Base-by-base conservation (phyloP, 1,140 invertebrate genomes). In the Trichoplusia ni region DNA sequence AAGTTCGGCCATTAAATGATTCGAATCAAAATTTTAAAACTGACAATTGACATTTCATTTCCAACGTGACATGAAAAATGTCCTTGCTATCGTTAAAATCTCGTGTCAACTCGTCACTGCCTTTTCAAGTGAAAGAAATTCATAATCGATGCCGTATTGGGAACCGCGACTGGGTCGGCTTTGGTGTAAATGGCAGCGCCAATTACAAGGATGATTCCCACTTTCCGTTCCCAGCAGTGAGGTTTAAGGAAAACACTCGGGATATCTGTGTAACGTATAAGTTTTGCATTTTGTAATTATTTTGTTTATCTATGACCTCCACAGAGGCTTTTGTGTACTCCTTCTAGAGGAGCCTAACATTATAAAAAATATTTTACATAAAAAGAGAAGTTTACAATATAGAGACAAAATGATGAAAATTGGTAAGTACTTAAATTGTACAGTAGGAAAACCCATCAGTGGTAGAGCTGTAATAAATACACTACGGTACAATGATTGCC, bases 101-200 rank as follows among this genome's bases (percentile, higher is more conserved):
- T 25, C 38, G n/a, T 4, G 16, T 46, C n/a, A 59, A 69, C n/a
- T 18, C 40, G 8, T 56, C 69, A 6, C 11, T 37, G 1, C 42
- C 67, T 5, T 42, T 35, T 9, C 42, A 31, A 7, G 53, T 67
- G 1, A 74, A 80, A 27, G 66, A 61, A 0, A 66, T 77, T 3
- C 71, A 86, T 56, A 74, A 78, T 1, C 61, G 64, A 21, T 71
- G 70, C 18, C 77, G 89, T 62, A 94, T 95, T 69, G 98, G 98
- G 25, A 96, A 95, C 47, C 93, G 98, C n/a, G 98, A 99, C 81
- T 91, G 98, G 40, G 98, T 99, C 6, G 98, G 98, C 4, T 95
- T 89, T 85, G 98, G 98, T 21, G 89, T 93, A 31, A 98, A 98
- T 88, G 97, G 97, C 0, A 85, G 93, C 49, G 92, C 94, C 0